phyloP scores from a whole-genome alignment of 2,113 vertebrate genomes.

The Gobio gobio region DNA sequence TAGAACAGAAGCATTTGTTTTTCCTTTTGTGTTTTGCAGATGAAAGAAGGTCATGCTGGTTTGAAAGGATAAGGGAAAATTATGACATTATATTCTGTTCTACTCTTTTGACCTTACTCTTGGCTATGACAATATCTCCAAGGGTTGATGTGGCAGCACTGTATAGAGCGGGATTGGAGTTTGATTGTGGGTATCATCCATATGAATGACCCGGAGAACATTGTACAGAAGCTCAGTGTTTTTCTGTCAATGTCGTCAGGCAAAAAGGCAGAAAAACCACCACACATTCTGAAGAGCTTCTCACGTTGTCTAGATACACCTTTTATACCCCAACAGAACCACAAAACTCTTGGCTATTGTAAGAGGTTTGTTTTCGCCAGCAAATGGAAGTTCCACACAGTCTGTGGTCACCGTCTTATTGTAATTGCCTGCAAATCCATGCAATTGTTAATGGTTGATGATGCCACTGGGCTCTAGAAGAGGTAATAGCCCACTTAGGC shows the following conservation, averaged over 20 bases:
- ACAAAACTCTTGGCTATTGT: not conserved
- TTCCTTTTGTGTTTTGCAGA: not conserved
- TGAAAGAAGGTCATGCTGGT: not conserved
- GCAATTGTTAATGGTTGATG: slow-evolving; percentile 36
- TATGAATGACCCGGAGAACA: slow-evolving; percentile 44
- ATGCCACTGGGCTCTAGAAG: slow-evolving; percentile 22
- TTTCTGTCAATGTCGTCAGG: slow-evolving; percentile 23
- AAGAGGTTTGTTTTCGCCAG: slow-evolving; percentile 3
- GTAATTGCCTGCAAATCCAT: slow-evolving; percentile 23
- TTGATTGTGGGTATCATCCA: slow-evolving; percentile 35
- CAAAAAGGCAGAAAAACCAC: not conserved
- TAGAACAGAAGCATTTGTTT: not conserved
- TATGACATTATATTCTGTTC: not conserved
- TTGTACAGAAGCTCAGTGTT: slow-evolving; percentile 43
- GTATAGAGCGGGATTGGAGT: not conserved
- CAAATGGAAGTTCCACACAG: slow-evolving; percentile 31
- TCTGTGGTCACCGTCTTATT: slow-evolving; percentile 22
- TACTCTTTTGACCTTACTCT: not conserved
- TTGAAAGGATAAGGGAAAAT: not conserved
- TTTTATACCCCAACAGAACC: not conserved
- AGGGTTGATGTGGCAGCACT: not conserved
- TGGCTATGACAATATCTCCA: not conserved
- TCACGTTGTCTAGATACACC: not conserved
- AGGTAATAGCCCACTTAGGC: slow-evolving; percentile 48
- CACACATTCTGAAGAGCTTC: slow-evolving; percentile 19